Base-by-base conservation (phyloP, 2,888 invertebrate species). In the Syrphus vitripennis region DNA sequence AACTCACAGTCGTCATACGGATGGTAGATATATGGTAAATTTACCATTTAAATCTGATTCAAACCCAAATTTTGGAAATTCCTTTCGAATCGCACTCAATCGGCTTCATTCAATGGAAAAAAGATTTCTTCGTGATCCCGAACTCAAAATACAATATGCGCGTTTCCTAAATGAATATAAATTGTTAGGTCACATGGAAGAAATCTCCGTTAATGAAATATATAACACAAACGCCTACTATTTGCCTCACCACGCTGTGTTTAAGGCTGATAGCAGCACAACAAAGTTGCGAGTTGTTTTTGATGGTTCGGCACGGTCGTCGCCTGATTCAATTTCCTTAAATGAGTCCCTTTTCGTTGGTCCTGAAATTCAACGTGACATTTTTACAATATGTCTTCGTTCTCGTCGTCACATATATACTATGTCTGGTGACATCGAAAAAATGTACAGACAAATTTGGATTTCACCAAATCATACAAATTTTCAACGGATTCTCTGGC, bases 401-500 rank as follows among this genome's bases (percentile, higher is more conserved):
- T n/a, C n/a, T n/a, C n/a, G n/a, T n/a, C n/a, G n/a, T n/a, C n/a
- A n/a, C n/a, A n/a, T n/a, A n/a, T n/a, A n/a, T n/a, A n/a, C n/a
- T n/a, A n/a, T n/a, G n/a, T 57, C 77, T 26, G 70, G 77, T 10
- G 82, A 82, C 40, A 77, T 76, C 10, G 70, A 82, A 29, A 76
- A 77, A 37, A 82, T 82, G 82, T 82, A 77, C 24, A 76, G 77
- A 12, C 65, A 67, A 55, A 70, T 86, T 10, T 76, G 65, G 67
- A 77, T 81, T 10, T 31, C 63, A 9, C 69, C 67, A 19, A 16
- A 69, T 12, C 65, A 74, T 53, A 24, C 74, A 4, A 53, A 69
- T 10, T 83, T 71, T 63, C 81, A 84, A 63, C 26, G 82, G 14
- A 84, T 87, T 57, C 26, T 76, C 12, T 87, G 72, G 63, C 74